Base-by-base conservation (phyloP, 2,888 invertebrate species). In the Drosophila algonquin region DNA sequence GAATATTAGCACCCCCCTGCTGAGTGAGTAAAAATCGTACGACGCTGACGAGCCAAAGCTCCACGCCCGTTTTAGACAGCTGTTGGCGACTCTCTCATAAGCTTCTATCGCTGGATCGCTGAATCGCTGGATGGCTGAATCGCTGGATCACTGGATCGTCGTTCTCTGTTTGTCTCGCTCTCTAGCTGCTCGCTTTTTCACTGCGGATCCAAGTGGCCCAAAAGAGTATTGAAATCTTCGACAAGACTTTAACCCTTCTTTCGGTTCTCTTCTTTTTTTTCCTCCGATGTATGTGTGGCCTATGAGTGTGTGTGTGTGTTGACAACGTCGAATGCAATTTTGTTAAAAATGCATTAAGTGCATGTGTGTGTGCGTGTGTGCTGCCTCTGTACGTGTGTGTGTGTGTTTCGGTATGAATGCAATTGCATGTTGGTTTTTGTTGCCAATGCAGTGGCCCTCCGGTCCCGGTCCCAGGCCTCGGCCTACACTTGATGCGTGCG, bases 391-490 rank as follows among this genome's bases (percentile, higher is more conserved):
- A 44, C 59, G 12, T 60, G 52, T 57, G 55, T 64, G 61, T 65
- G 57, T 61, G 60, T 69, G 61, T 65, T 62, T 52, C 65, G 63
- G 60, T 81, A 77, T 82, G 87, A 87, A 84, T 84, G 87, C 87
- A 84, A 81, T 81, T 85, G 87, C 87, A 84, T 84, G 84, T 84
- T 84, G 87, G 87, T 86, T 87, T 85, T 84, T 87, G 85, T 84
- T 84, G 87, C 76, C 83, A 81, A 87, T 84, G 87, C 80, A 84
- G 79, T 67, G 69, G 76, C 48, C 70, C 73, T 7, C 30, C 30
- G 7, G 30, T 73, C 48, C 56, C 64, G 68, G 63, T 52, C 2
- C 40, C 40, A 6, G 40, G n/a, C 40, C 40, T n/a, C 40, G 40
- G 58, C 73, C 68, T 76, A 68, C 73, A 80, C 78, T 77, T 84